Evolutionary conservation across 2,113 vertebrate genomes (phyloP), one percentile per base, ranked within the genome.

Genomic region (Hydropotes inermis): DNA sequence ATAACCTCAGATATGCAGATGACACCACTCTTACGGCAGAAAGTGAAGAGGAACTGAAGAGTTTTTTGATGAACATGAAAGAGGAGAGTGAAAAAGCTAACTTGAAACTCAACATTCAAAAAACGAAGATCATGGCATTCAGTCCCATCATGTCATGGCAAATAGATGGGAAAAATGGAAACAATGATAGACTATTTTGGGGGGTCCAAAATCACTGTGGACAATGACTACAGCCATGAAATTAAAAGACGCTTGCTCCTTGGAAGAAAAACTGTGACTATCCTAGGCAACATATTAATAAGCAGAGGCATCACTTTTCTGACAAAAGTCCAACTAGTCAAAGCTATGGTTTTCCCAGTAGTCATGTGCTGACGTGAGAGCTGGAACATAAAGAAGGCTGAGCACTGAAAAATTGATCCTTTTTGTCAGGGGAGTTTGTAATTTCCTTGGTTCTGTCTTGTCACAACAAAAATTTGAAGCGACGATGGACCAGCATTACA

Each of bases 201-300:
- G 16, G 16, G 1, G 4, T n/a, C 61, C 15, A 64, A 64, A n/a
- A 64, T 64, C 15, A 64, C 61, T 64, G 61, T 0, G 0, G 30
- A 19, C 61, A 64, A 33, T 64, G 33, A n/a, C 33, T 64, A 4
- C 33, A 64, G 16, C 16, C 61, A n/a, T 19, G 16, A n/a, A 64
- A 64, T n/a, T 64, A n/a, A 64, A 64, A 64, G 33, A 64, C 3
- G 0, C 61, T 64, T n/a, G 30, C 1, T 64, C 61, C 30, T 7
- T n/a, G 30, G 61, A 17, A 17, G 30, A 64, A 64, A 64, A 64
- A n/a, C 30, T 64, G n/a, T 64, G 30, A 17, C 61, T n/a, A 64
- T n/a, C 61, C 15, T 64, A 64, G 15, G 61, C 61, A 64, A 64
- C 15, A 64, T 4, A n/a, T n/a, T 64, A 33, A 64, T 33, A 64